Conservation (phyloP, 2,797 vertebrate species). For the Ara ararauna region DNA sequence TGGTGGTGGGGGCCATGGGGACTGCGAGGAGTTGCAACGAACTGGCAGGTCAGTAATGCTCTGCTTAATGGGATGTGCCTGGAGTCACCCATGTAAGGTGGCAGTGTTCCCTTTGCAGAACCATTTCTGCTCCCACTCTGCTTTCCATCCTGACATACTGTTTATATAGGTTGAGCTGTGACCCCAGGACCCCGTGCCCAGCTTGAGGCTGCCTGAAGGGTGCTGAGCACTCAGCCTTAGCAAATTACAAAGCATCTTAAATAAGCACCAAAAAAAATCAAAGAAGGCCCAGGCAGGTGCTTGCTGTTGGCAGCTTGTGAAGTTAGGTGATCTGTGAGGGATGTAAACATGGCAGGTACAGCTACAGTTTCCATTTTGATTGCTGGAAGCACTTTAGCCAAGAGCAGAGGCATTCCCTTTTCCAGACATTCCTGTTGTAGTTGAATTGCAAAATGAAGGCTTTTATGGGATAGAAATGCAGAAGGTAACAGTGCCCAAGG, state of each 20-base stretch:
- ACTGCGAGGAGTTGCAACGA: slow-evolving; percentile 89
- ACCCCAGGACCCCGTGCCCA: rapidly evolving
- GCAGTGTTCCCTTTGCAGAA: rapidly evolving
- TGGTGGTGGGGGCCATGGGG: slow-evolving; percentile 87
- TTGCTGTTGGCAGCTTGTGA: background rate
- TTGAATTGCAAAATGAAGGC: background rate
- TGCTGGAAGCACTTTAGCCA: background rate
- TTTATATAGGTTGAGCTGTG: background rate
- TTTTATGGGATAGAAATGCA: background rate
- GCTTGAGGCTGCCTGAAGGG: background rate
- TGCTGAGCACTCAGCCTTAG: rapidly evolving
- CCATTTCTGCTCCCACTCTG: rapidly evolving
- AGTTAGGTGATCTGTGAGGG: rapidly evolving
- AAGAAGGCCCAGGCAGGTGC: background rate
- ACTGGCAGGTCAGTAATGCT: slow-evolving; percentile 85
- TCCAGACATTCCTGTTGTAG: background rate
- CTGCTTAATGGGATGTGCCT: rapidly evolving
- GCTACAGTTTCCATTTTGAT: background rate
- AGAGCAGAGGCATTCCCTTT: background rate
- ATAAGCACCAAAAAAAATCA: background rate
- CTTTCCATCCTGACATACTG: rapidly evolving
- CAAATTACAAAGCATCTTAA: rapidly evolving
- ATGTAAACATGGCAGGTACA: background rate
- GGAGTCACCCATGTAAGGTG: background rate
- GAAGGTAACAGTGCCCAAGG: background rate